Evolutionary conservation across 2,888 invertebrate genomes (phyloP).

Genomic region (Stenurella melanura): DNA sequence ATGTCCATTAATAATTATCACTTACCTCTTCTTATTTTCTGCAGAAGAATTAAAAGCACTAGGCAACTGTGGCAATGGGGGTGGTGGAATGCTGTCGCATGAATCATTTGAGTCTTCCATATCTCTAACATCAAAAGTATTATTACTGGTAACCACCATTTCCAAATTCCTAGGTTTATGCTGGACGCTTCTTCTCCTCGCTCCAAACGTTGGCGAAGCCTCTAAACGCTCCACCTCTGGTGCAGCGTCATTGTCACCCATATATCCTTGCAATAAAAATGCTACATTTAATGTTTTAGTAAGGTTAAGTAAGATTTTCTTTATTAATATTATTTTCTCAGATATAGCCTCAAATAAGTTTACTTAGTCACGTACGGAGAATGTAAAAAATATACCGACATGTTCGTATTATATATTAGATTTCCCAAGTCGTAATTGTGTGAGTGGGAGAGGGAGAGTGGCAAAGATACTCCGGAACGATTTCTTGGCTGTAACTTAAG

Average conservation of each 20-base stretch:
- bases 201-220: slow-evolving; percentile 66
- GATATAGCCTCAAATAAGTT: no score
- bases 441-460: no score
- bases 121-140: slow-evolving; percentile 86
- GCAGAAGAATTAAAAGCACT: slow-evolving; percentile 71
- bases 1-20: neutral
- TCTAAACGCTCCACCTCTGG: slow-evolving; percentile 69
- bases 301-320: no score
- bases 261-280: slow-evolving; percentile 37
- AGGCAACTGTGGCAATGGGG: slow-evolving; percentile 79
- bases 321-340: no score
- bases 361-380: no score
- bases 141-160: slow-evolving; percentile 84
- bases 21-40: slow-evolving; percentile 57
- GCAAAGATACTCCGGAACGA: no score
- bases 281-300: no score
- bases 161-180: slow-evolving; percentile 82
- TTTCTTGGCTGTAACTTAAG: no score
- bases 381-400: no score
- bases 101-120: slow-evolving; percentile 74
- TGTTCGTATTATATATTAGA: no score
- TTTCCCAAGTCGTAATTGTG: no score
- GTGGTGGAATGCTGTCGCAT: slow-evolving; percentile 79
- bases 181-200: slow-evolving; percentile 47
- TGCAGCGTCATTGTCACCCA: slow-evolving; percentile 48